A percentile compares a stretch with the other conserved stretches of the same genome.
Conservation (phyloP, 2,888 invertebrate species). For the Tineola bisselliella region DNA sequence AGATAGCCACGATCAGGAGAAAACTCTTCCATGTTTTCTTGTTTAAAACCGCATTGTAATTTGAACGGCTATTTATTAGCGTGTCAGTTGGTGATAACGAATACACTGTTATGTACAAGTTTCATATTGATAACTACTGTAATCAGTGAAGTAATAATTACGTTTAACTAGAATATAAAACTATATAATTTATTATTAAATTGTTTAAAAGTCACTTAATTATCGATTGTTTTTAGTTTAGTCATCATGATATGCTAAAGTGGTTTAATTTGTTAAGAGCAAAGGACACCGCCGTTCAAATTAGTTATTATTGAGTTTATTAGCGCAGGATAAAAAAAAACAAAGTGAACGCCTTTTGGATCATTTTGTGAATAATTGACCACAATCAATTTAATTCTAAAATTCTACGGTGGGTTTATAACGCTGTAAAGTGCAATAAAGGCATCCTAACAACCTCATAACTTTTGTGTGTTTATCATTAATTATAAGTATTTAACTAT, state of each 20-base stretch:
- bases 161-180: not conserved
- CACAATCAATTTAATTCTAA: conserved; percentile 67
- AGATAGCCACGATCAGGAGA: conserved; percentile 5
- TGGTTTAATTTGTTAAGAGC: conserved; percentile 63
- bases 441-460: conserved; percentile 55
- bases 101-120: not conserved
- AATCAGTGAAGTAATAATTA: not conserved
- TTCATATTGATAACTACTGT: not conserved
- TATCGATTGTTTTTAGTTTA: conserved; percentile 63
- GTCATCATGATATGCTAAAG: conserved; percentile 56
- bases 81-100: not conserved
- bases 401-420: conserved; percentile 67
- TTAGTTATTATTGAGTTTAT: conserved; percentile 65
- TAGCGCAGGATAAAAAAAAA: conserved; percentile 56
- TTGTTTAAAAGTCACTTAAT: conserved; percentile 58
- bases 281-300: conserved; percentile 62
- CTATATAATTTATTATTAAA: conserved; percentile 20
- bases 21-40: conserved; percentile 7
- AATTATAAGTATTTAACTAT: conserved; percentile 8
- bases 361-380: conserved; percentile 66
- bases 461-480: conserved; percentile 36
- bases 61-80: not conserved
- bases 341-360: conserved; percentile 39
- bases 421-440: conserved; percentile 64
- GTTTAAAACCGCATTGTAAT: conserved; percentile 4